Base-by-base conservation (phyloP, 2,888 invertebrate genomes). In the Ophioninae sp. region DNA sequence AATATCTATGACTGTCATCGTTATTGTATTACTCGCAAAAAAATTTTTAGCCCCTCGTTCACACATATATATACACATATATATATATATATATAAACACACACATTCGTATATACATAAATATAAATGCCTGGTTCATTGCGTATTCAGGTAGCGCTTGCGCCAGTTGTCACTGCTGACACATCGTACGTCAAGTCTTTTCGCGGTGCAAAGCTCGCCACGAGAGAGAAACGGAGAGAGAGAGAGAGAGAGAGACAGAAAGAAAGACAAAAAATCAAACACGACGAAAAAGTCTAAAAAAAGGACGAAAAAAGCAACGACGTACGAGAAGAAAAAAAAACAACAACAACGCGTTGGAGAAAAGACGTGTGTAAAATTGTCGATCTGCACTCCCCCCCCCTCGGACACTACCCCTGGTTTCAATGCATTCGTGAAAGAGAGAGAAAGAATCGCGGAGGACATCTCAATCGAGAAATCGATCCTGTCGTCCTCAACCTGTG, bases 141-240 rank as follows among this genome's bases (percentile, higher is more conserved):
- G 90, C 85, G 92, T 91, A 93, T 92, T 93, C 93, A 91, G 92
- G 89, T 85, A 88, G 90, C 91, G 92, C 92, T 89, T 92, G 92
- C 91, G 91, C 92, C 91, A 92, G 93, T 92, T 93, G 93, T 93
- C 93, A 93, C 90, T 87, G 91, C 92, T 92, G 93, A 93, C 92
- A 93, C 92, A 91, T 93, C 92, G 92, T 93, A 91, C 90, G 92
- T 93, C 93, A 93, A 92, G 89, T 88, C 90, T 90, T 89, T 91
- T 91, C 89, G 88, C 91, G 87, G 44, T 89, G 90, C 90, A 91
- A 91, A 91, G 90, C 89, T 89, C 75, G 20, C 44, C 41, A 73
- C 64, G 70, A 56, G 44, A 64, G 77, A 77, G 72, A 39, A 59
- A 77, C 20, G 20, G 65, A 75, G 70, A 69, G 39, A 21, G 67